phyloP scores from a whole-genome alignment of 2,888 invertebrate genomes.

The Pseudanteris insignis region DNA sequence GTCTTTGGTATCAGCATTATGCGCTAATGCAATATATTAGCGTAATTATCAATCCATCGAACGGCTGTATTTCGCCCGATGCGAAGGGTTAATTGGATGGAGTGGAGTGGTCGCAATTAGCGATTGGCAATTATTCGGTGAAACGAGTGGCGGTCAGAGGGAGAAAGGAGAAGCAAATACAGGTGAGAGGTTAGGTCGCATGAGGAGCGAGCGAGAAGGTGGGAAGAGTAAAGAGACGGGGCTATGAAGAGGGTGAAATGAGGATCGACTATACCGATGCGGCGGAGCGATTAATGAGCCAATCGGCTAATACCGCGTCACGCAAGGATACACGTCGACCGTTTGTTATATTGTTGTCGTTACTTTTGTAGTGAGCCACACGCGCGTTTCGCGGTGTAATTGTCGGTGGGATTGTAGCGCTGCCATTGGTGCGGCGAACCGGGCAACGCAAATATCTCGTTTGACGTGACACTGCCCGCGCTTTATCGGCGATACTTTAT shows the following conservation, averaged over 20 bases:
- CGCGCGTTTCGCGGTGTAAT: constrained; percentile 34
- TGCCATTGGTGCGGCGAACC: constrained; percentile 26
- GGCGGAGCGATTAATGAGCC: constrained; percentile 65
- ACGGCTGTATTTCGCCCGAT: constrained; percentile 21
- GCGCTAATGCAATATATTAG: constrained; percentile 38
- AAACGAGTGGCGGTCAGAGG: constrained; percentile 16
- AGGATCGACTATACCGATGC: constrained; percentile 56
- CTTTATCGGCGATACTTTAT: constrained; percentile 40
- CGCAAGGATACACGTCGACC: constrained; percentile 60
- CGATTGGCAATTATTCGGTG: constrained; percentile 64
- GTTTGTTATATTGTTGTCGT: constrained; percentile 48
- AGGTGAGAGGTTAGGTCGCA: constrained; percentile 25
- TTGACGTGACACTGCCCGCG: constrained; percentile 24
- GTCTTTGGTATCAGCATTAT: constrained; percentile 8
- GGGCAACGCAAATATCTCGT: constrained; percentile 26
- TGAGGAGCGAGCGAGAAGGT: constrained; percentile 3
- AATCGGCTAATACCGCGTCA: constrained; percentile 66
- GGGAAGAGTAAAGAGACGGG: constrained; percentile 2
- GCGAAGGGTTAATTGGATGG: constrained; percentile 59
- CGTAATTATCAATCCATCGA: constrained; percentile 31
- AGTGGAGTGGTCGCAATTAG: constrained; percentile 64
- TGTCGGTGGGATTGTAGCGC: constrained; percentile 37
- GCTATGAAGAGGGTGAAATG: background rate
- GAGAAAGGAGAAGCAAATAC: constrained; percentile 4
- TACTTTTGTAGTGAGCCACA: constrained; percentile 38